These are phyloP conservation scores for Xerus inauris DNA, from an alignment of 2,113 vertebrate species.

Conservation along the genomic window DNA sequence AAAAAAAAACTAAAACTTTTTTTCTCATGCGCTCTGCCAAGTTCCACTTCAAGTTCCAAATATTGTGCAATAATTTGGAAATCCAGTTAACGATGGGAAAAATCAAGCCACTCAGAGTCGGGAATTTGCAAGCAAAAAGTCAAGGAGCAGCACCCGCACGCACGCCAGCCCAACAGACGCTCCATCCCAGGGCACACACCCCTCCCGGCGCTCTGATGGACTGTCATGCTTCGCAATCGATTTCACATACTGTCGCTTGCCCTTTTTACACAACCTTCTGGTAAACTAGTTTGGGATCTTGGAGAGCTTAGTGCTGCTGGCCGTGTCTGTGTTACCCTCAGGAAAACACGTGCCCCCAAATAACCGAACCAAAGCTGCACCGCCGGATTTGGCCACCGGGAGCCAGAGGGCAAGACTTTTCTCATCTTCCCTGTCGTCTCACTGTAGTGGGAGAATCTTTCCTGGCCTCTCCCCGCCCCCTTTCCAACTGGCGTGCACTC, in stretches of 20 bases:
- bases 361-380: neutral
- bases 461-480: slow-evolving; percentile 15
- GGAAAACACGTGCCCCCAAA: slow-evolving; percentile 52
- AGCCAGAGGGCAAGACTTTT: neutral
- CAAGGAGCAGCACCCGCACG: slow-evolving; percentile 10
- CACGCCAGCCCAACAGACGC: neutral
- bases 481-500: neutral
- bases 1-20: slow-evolving; percentile 7
- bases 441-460: fast-evolving
- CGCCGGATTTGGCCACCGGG: neutral
- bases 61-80: slow-evolving; percentile 73
- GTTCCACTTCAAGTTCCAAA: slow-evolving; percentile 73
- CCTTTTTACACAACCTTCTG: slow-evolving; percentile 61
- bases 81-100: slow-evolving; percentile 69
- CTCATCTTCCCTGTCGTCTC: neutral
- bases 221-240: slow-evolving; percentile 65
- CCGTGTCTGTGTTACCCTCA: neutral
- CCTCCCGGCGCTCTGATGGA: neutral
- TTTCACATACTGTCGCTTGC: slow-evolving; percentile 76
- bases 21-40: slow-evolving; percentile 72
- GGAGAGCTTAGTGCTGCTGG: neutral
- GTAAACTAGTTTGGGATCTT: slow-evolving; percentile 60
- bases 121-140: slow-evolving; percentile 56
- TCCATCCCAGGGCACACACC: neutral
- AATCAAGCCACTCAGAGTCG: slow-evolving; percentile 25